Conservation (phyloP, 2,888 invertebrate genomes). For the Callinectes sapidus region DNA sequence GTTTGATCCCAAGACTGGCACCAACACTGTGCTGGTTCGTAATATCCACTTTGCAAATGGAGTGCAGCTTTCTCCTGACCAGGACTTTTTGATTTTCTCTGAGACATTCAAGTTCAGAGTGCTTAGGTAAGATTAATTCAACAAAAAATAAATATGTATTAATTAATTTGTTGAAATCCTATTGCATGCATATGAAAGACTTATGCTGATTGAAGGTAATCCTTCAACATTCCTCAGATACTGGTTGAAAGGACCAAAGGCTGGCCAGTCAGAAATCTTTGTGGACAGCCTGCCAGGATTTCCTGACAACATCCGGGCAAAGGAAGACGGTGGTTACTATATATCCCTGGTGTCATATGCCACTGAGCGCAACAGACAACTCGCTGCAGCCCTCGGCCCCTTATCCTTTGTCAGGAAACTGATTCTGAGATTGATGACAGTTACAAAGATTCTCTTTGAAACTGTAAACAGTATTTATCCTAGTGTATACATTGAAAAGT, state of each 20-base stretch:
- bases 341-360: slow-evolving; percentile 52
- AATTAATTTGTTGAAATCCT: no score
- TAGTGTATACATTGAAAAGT: slow-evolving; percentile 42
- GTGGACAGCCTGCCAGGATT: slow-evolving; percentile 81
- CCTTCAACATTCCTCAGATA: slow-evolving; percentile 77
- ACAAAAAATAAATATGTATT: background rate
- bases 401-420: slow-evolving; percentile 57
- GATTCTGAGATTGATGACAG: background rate
- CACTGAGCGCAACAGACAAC: background rate
- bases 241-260: slow-evolving; percentile 87
- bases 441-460: slow-evolving; percentile 47
- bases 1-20: slow-evolving; percentile 86
- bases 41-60: slow-evolving; percentile 93
- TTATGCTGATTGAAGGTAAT: background rate
- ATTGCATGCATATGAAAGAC: background rate
- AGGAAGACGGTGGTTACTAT: slow-evolving; percentile 61
- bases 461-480: slow-evolving; percentile 38
- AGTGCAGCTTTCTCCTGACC: slow-evolving; percentile 86
- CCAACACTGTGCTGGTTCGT: slow-evolving; percentile 85
- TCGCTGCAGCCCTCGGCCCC: background rate
- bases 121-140: slow-evolving; percentile 77
- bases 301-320: slow-evolving; percentile 82
- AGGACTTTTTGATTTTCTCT: slow-evolving; percentile 86
- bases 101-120: slow-evolving; percentile 84
- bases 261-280: slow-evolving; percentile 88